Evolutionary conservation across 1,140 invertebrate genomes (phyloP).

Genomic region (Ruditapes philippinarum): DNA sequence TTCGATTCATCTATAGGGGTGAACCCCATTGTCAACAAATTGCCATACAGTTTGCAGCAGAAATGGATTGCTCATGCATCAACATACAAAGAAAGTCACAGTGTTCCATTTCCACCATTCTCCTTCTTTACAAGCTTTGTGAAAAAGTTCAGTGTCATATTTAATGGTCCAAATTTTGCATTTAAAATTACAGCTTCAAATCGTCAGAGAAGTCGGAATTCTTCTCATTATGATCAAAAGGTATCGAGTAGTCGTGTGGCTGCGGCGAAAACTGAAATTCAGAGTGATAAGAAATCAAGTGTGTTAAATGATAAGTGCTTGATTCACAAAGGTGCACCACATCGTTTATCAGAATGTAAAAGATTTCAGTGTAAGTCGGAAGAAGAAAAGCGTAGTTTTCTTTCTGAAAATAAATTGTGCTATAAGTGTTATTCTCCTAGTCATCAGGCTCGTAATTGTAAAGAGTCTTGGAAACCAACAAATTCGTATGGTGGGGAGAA

Average conservation of each 20-base stretch:
- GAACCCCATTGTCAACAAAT: conserved; percentile 67
- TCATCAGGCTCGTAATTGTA: conserved; percentile 41
- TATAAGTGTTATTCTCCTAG: conserved; percentile 21
- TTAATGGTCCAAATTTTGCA: conserved; percentile 57
- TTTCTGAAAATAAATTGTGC: conserved; percentile 41
- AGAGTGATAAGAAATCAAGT: conserved; percentile 28
- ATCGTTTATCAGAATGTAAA: conserved; percentile 8
- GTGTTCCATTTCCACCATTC: conserved; percentile 64
- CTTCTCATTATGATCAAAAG: neutral
- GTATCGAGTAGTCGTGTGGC: conserved; percentile 11
- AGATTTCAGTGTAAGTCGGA: conserved; percentile 3
- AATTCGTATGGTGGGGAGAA: neutral
- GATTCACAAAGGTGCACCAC: conserved; percentile 24
- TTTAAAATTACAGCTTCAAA: conserved; percentile 6
- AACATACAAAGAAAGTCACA: conserved; percentile 56
- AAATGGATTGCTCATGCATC: conserved; percentile 66
- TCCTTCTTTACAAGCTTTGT: conserved; percentile 29
- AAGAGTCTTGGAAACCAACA: neutral
- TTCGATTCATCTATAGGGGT: conserved; percentile 66
- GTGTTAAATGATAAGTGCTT: conserved; percentile 30
- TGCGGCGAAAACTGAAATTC: conserved; percentile 29
- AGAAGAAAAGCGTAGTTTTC: conserved; percentile 46
- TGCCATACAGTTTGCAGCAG: conserved; percentile 59
- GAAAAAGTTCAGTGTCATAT: conserved; percentile 45
- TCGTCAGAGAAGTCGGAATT: conserved; percentile 5